Evolutionary conservation across 2,797 vertebrate species (phyloP).

Genomic region (Anniella stebbinsi): DNA sequence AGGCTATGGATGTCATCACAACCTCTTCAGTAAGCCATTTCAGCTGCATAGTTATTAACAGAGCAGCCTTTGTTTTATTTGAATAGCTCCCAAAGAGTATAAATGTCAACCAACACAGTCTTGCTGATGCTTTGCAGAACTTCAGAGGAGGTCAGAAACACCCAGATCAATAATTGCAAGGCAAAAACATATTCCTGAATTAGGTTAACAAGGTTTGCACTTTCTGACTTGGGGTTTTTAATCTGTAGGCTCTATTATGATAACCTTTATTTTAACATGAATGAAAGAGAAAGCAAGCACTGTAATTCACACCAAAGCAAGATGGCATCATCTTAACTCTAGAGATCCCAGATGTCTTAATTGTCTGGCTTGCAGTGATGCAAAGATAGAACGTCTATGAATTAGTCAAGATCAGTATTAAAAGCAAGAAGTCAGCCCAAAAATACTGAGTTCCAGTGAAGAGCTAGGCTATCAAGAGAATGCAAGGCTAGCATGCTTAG

Average conservation of each 20-base stretch:
- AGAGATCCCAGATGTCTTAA: background rate
- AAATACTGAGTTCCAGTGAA: too few relatives aligned
- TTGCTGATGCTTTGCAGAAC: background rate
- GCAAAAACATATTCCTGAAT: slow-evolving; percentile 26
- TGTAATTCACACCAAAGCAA: slow-evolving; percentile 1
- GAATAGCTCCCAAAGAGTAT: slow-evolving; percentile 7
- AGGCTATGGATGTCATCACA: background rate
- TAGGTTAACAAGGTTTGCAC: slow-evolving; percentile 24
- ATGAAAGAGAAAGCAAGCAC: slow-evolving; percentile 4
- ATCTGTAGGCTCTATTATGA: slow-evolving; percentile 6
- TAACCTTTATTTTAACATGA: slow-evolving; percentile 14
- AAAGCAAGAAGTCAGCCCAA: too few relatives aligned
- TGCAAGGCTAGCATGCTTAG: too few relatives aligned
- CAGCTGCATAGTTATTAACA: slow-evolving; percentile 13
- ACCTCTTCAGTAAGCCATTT: slow-evolving; percentile 9
- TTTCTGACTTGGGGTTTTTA: background rate
- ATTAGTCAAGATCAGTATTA: too few relatives aligned
- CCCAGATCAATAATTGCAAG: background rate
- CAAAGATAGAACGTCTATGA: too few relatives aligned
- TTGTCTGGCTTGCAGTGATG: too few relatives aligned
- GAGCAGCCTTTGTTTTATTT: slow-evolving; percentile 18
- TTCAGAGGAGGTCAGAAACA: slow-evolving; percentile 13
- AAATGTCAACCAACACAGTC: background rate
- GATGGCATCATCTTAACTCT: background rate
- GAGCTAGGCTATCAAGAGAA: too few relatives aligned